A percentile compares a stretch with the other conserved stretches of the same genome.
Evolutionary conservation across 2,888 invertebrate genomes (phyloP).

Genomic region (Seira ritae): DNA sequence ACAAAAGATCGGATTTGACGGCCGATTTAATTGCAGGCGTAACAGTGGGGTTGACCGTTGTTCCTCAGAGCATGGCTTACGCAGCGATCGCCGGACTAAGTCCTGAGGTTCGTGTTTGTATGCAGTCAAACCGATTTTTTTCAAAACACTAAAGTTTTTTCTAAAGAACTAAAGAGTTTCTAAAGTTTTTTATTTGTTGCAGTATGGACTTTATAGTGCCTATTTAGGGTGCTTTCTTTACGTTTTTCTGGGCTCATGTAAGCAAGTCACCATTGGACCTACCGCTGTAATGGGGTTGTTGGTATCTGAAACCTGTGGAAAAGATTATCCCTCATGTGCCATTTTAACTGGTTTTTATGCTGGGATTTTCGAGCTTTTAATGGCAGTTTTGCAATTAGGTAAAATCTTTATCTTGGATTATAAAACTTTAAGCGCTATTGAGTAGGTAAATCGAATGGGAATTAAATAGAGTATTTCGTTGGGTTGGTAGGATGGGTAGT

Average conservation of each 20-base stretch:
- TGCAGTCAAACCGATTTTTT: background rate
- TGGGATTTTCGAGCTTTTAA: slow-evolving; percentile 65
- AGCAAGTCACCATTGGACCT: slow-evolving; percentile 78
- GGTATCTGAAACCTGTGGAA: slow-evolving; percentile 69
- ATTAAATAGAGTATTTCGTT: too few relatives aligned
- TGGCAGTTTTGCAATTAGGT: slow-evolving; percentile 69
- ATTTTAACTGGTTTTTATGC: slow-evolving; percentile 66
- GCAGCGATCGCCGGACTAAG: slow-evolving; percentile 85
- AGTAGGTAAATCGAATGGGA: background rate
- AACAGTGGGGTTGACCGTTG: slow-evolving; percentile 81
- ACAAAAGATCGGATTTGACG: slow-evolving; percentile 81
- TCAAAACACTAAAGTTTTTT: background rate
- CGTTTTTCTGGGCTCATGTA: slow-evolving; percentile 77
- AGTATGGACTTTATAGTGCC: slow-evolving; percentile 67
- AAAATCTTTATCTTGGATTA: background rate
- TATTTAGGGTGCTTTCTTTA: slow-evolving; percentile 78
- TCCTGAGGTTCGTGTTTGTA: slow-evolving; percentile 80
- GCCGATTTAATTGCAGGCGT: slow-evolving; percentile 77
- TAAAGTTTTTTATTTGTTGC: slow-evolving; percentile 17
- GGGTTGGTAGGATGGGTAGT: slow-evolving; percentile 74
- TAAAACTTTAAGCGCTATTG: background rate
- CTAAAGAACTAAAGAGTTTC: background rate
- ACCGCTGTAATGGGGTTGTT: slow-evolving; percentile 77
- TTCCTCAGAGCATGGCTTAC: slow-evolving; percentile 90
- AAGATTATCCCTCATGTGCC: slow-evolving; percentile 66